Base-by-base conservation (phyloP, 2,888 invertebrate genomes). In the Corbicula japonica region DNA sequence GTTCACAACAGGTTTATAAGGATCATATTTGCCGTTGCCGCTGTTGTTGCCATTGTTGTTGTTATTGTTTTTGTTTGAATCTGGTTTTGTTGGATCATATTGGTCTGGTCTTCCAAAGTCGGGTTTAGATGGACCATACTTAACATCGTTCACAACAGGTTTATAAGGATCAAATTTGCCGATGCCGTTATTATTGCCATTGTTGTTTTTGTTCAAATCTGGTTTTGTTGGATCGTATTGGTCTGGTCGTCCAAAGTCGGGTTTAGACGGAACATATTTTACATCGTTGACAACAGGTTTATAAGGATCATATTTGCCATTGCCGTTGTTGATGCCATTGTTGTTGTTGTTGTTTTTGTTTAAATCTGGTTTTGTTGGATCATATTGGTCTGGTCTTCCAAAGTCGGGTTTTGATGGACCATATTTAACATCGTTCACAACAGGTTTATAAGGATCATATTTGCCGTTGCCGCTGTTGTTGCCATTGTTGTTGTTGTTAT, bases 301-400 rank as follows among this genome's bases (percentile, higher is more conserved):
- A n/a, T n/a, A n/a, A n/a, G n/a, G n/a, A n/a, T n/a, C n/a, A n/a
- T n/a, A n/a, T n/a, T n/a, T n/a, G n/a, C n/a, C n/a, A n/a, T n/a
- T n/a, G n/a, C n/a, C n/a, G n/a, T n/a, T n/a, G n/a, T n/a, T n/a
- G n/a, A n/a, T n/a, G n/a, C n/a, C n/a, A n/a, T n/a, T n/a, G n/a
- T 6, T 50, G 26, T 10, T 50, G 23, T 8, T 26, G 50, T 23
- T 32, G 21, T 15, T 30, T 54, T 54, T 54, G 18, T 54, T 54
- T 21, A 32, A 54, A 34, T 32, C 54, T 30, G 54, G 54, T 32
- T 8, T 54, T 30, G 30, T 54, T 54, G 54, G 54, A 32, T 32
- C 32, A 28, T 54, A 30, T 4, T 30, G 15, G 30, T 54, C 28
- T 54, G 54, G 54, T 54, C 23, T 54, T 5, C 32, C 18, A 21